Evolutionary conservation across 2,888 invertebrate genomes (phyloP).

Genomic region (Orgyia antiqua): DNA sequence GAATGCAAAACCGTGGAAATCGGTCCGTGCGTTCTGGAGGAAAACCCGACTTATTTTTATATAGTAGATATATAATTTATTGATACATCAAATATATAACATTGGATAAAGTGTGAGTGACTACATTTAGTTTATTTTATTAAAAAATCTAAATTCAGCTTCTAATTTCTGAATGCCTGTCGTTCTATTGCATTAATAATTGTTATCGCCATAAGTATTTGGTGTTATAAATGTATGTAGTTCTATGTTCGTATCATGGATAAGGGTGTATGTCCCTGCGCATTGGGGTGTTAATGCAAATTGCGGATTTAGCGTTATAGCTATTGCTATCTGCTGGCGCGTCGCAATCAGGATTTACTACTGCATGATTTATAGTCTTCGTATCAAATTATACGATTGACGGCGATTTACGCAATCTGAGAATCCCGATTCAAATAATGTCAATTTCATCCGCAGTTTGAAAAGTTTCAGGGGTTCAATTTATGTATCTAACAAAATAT

Average conservation of each 20-base stretch:
- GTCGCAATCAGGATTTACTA: constrained; percentile 40
- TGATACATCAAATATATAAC: too few species aligned
- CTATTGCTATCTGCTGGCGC: constrained; percentile 46
- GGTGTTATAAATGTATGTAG: constrained; percentile 11
- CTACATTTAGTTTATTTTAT: too few species aligned
- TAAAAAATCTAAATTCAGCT: too few species aligned
- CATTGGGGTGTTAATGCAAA: constrained; percentile 55
- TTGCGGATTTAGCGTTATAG: constrained; percentile 59
- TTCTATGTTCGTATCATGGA: constrained; percentile 18
- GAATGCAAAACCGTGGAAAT: too few species aligned
- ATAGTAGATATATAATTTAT: too few species aligned
- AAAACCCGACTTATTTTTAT: too few species aligned
- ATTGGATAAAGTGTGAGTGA: too few species aligned
- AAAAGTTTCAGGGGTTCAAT: constrained; percentile 30
- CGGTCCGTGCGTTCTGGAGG: too few species aligned
- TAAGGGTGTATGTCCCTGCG: constrained; percentile 20
- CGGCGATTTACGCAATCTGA: constrained; percentile 3
- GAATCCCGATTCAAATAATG: constrained; percentile 6
- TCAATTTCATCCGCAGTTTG: constrained; percentile 10
- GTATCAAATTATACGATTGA: constrained; percentile 15
- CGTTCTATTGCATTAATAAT: too few species aligned
- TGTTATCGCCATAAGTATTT: constrained; percentile 17
- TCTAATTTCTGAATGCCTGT: too few species aligned
- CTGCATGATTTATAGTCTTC: constrained; percentile 39
- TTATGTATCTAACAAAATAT: constrained; percentile 59